phyloP scores from a whole-genome alignment of 2,888 invertebrate genomes.

The Brachyptera risi region DNA sequence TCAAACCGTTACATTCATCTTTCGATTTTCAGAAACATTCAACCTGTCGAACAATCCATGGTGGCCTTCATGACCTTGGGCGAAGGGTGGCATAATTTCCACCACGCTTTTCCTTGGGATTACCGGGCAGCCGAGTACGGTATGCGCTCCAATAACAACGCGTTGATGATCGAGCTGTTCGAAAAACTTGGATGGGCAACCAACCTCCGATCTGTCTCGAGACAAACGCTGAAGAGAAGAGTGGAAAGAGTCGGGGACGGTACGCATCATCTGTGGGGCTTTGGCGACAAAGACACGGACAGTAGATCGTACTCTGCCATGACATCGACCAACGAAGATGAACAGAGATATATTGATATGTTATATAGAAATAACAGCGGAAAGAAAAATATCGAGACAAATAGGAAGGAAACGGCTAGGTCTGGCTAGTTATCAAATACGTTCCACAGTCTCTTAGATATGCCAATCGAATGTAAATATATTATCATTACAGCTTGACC shows the following conservation, averaged over 20 bases:
- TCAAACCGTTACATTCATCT: too few relatives aligned
- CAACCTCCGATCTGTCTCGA: slow-evolving; percentile 12
- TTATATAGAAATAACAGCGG: not conserved
- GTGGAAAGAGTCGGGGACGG: slow-evolving; percentile 16
- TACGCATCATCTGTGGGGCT: slow-evolving; percentile 15
- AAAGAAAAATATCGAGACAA: not conserved
- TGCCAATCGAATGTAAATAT: not conserved
- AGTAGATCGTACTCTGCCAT: not conserved
- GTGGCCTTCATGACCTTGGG: slow-evolving; percentile 35
- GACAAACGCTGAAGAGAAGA: not conserved
- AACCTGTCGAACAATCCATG: slow-evolving; percentile 23
- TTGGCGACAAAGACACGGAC: not conserved
- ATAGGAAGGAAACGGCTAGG: not conserved
- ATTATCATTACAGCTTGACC: too few relatives aligned
- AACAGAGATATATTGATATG: not conserved
- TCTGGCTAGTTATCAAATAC: not conserved
- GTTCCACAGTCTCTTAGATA: not conserved
- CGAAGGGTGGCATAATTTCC: slow-evolving; percentile 50
- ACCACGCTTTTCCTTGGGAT: slow-evolving; percentile 50
- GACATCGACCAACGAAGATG: not conserved
- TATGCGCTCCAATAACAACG: slow-evolving; percentile 32
- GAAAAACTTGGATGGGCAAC: slow-evolving; percentile 18
- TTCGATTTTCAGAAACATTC: slow-evolving; percentile 8
- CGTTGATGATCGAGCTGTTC: slow-evolving; percentile 17
- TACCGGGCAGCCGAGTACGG: slow-evolving; percentile 48